These are phyloP conservation scores for Lampropteryx suffumata DNA, from an alignment of 2,888 invertebrate species.

Conservation along the genomic window DNA sequence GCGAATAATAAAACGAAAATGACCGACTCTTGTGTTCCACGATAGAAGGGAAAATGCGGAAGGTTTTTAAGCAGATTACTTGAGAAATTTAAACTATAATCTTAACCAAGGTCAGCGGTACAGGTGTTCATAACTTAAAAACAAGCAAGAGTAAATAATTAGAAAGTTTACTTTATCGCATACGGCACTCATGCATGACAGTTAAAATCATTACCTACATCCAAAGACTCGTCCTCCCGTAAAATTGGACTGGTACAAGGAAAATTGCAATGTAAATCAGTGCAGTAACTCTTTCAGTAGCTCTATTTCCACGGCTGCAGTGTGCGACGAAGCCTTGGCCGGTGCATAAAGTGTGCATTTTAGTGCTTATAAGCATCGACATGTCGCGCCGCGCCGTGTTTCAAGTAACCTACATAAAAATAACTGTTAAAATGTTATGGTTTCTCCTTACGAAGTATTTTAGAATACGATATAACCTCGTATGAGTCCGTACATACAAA, in stretches of 20 bases:
- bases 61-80: too few relatives aligned
- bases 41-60: slow-evolving; percentile 30
- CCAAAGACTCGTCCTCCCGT: too few relatives aligned
- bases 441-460: slow-evolving; percentile 16
- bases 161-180: too few relatives aligned
- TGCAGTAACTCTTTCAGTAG: slow-evolving; percentile 4
- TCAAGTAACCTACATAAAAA: slow-evolving; percentile 57
- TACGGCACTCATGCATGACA: too few relatives aligned
- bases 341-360: slow-evolving; percentile 45
- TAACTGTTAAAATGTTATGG: slow-evolving; percentile 33
- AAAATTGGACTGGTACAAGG: too few relatives aligned
- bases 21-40: slow-evolving; percentile 35
- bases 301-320: slow-evolving; percentile 17
- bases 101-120: too few relatives aligned
- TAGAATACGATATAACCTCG: slow-evolving; percentile 1
- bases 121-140: too few relatives aligned
- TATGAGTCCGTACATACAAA: not conserved
- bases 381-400: slow-evolving; percentile 32
- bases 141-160: too few relatives aligned
- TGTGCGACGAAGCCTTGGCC: slow-evolving; percentile 39
- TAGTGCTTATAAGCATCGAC: slow-evolving; percentile 38
- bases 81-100: too few relatives aligned
- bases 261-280: too few relatives aligned
- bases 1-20: slow-evolving; percentile 60
- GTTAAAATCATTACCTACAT: too few relatives aligned